Evolutionary conservation across 1,140 invertebrate species (phyloP).

Genomic region (Steinernema khuongi): DNA sequence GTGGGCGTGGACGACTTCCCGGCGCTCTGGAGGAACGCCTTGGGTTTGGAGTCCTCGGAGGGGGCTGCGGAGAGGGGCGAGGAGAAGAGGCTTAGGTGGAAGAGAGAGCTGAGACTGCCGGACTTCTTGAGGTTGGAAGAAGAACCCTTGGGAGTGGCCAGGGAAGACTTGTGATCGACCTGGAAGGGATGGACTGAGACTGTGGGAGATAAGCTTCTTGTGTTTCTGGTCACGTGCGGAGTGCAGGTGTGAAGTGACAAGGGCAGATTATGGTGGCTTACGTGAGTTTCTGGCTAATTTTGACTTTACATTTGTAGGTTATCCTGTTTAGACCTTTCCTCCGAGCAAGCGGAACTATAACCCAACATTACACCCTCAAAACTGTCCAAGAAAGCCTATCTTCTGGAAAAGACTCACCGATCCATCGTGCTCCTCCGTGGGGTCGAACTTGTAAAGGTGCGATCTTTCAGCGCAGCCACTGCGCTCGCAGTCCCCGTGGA

Average conservation of each 20-base stretch:
- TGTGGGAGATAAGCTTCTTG: conserved; percentile 14
- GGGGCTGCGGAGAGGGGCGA: not conserved
- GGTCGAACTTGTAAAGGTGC: conserved; percentile 29
- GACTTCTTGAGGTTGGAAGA: conserved; percentile 1
- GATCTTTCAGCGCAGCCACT: conserved; percentile 17
- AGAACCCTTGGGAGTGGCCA: not conserved
- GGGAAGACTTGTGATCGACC: not conserved
- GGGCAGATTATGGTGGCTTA: too few relatives aligned
- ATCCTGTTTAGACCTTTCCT: too few relatives aligned
- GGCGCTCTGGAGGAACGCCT: not conserved
- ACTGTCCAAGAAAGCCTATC: not conserved
- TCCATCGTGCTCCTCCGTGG: conserved; percentile 26
- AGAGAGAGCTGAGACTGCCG: conserved; percentile 2
- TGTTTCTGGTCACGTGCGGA: too few relatives aligned
- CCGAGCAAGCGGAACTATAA: too few relatives aligned
- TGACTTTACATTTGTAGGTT: too few relatives aligned
- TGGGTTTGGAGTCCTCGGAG: not conserved
- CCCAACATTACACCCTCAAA: not conserved
- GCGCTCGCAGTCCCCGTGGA: conserved; percentile 30
- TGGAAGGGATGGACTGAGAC: conserved; percentile 23
- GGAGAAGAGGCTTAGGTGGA: not conserved
- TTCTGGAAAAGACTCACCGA: conserved; percentile 31
- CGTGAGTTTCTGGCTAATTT: too few relatives aligned
- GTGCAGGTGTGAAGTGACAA: too few relatives aligned
- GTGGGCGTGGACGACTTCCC: not conserved